Conservation (phyloP, 2,797 vertebrate genomes). For the Xiphophorus birchmanni region DNA sequence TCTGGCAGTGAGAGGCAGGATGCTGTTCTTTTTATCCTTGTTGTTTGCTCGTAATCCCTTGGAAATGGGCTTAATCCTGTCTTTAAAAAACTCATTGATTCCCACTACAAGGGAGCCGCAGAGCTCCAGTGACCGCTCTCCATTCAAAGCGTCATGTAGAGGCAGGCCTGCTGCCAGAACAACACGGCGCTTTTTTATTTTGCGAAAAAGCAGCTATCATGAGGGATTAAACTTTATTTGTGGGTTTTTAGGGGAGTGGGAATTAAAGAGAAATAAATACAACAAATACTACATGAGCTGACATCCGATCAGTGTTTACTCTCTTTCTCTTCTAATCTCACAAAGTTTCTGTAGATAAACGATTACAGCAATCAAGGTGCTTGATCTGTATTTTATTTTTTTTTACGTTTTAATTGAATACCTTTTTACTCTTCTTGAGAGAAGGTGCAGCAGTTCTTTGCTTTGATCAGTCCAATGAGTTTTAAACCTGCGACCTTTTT, state of each 20-base stretch:
- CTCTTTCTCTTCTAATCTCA: background rate
- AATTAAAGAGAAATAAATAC: constrained; percentile 59
- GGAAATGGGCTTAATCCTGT: constrained; percentile 55
- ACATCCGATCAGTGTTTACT: constrained; percentile 39
- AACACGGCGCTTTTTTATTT: constrained; percentile 23
- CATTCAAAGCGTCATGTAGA: constrained; percentile 36
- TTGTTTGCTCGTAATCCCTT: constrained; percentile 46
- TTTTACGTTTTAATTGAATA: constrained; percentile 54
- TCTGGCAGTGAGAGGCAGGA: constrained; percentile 30
- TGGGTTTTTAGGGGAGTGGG: constrained; percentile 29
- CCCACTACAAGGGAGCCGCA: constrained; percentile 40
- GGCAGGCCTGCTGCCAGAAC: constrained; percentile 43
- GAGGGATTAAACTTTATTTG: constrained; percentile 55
- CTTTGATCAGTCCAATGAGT: constrained; percentile 25
- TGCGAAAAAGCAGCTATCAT: constrained; percentile 41
- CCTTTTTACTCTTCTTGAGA: constrained; percentile 50
- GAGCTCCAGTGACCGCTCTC: constrained; percentile 47
- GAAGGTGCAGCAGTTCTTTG: constrained; percentile 4
- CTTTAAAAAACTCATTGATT: constrained; percentile 51
- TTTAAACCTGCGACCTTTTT: constrained; percentile 30
- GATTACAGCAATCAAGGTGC: constrained; percentile 29
- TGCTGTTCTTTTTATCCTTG: constrained; percentile 26
- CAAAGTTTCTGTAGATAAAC: constrained; percentile 18
- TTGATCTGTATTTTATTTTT: constrained; percentile 38
- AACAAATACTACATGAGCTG: constrained; percentile 58